Percentiles rank a stretch among this genome's conserved stretches.
Evolutionary conservation across 2,797 vertebrate genomes (phyloP).

Genomic region (Argentina silus): DNA sequence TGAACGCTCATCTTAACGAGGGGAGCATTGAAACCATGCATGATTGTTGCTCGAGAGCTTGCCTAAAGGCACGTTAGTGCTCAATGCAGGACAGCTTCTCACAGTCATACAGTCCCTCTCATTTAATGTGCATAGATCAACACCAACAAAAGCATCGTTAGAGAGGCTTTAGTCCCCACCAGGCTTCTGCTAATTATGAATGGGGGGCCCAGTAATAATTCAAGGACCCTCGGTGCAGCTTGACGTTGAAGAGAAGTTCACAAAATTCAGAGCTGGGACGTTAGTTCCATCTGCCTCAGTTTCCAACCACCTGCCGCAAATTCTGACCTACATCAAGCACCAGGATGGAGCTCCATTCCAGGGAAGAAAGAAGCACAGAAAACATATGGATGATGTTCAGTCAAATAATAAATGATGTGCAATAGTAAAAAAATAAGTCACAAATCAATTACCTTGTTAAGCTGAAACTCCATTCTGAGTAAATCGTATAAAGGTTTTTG

Average conservation of each 20-base stretch:
- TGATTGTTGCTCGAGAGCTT: slow-evolving; percentile 81
- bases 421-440: slow-evolving; percentile 50
- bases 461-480: slow-evolving; percentile 11
- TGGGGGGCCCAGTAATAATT: slow-evolving; percentile 78
- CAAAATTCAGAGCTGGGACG: slow-evolving; percentile 64
- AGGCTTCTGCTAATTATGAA: slow-evolving; percentile 82
- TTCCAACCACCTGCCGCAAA: slow-evolving; percentile 76
- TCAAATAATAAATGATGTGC: slow-evolving; percentile 61
- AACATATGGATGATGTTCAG: slow-evolving; percentile 69
- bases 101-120: slow-evolving; percentile 76
- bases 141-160: slow-evolving; percentile 83
- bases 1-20: slow-evolving; percentile 82
- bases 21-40: slow-evolving; percentile 75
- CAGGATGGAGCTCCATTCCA: slow-evolving; percentile 61
- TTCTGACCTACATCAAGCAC: slow-evolving; percentile 69
- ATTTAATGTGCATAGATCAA: slow-evolving; percentile 81
- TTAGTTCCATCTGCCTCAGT: slow-evolving; percentile 74
- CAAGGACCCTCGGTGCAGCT: slow-evolving; percentile 78
- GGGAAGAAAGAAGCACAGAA: slow-evolving; percentile 57
- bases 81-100: slow-evolving; percentile 72
- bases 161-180: slow-evolving; percentile 80
- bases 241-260: slow-evolving; percentile 74
- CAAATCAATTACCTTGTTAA: slow-evolving; percentile 60
- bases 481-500: neutral
- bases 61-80: slow-evolving; percentile 80